Base-by-base conservation (phyloP, 2,797 vertebrate genomes). In the Enteromius radiatus region DNA sequence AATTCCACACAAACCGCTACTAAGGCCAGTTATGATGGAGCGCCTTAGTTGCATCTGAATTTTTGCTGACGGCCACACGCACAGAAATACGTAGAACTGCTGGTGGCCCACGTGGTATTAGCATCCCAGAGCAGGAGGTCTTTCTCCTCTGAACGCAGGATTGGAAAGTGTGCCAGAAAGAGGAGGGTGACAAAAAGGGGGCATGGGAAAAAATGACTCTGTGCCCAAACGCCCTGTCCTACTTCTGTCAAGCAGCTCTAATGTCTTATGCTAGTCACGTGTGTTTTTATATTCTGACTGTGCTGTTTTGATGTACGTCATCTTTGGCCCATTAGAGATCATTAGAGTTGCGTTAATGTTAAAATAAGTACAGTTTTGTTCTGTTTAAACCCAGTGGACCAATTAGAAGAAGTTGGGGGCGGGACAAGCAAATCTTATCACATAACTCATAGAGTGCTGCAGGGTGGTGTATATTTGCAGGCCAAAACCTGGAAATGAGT, bases 171-270 rank as follows among this genome's bases (percentile, higher is more conserved):
- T 45, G 80, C 59, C 68, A 78, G 54, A 78, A 67, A 73, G 75
- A 78, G 54, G 67, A 54, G 76, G 68, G 33, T 8, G 41, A 56
- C 45, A 63, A 75, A 76, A 68, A 68, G 63, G 63, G 49, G 83
- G 71, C 73, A 82, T 82, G 63, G 64, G 67, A 83, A 83, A 82
- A 68, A 77, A 83, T 43, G 54, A 64, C 67, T 78, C 56, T 63
- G 56, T 83, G 76, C 54, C 49, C 67, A 83, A 71, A 76, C 28
- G 54, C 41, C 76, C 68, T 84, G 82, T 84, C 56, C 77, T 64
- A 84, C 68, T 80, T 84, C 43, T 73, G 65, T 65, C 77, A 54
- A 41, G 38, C 43, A 15, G 26, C 28, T 21, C 49, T 64, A 74
- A 74, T 15, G 38, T 59, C 68, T 61, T 47, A 56, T 74, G n/a